Evolutionary conservation across 1,140 invertebrate genomes (phyloP).

Genomic region (Antheraea mylitta): DNA sequence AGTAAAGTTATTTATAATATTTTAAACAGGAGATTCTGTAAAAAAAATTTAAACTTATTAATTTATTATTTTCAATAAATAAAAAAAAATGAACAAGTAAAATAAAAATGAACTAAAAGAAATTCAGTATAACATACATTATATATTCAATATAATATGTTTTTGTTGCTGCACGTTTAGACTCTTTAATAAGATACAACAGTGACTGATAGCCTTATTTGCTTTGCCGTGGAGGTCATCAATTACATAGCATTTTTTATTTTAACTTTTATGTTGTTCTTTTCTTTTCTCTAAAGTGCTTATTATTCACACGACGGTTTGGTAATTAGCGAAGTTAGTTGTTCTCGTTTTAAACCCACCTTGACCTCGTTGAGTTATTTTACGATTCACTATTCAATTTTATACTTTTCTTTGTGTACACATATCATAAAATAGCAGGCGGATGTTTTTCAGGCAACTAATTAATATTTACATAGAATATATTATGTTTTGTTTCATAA

Average conservation of each 20-base stretch:
- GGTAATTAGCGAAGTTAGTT: slow-evolving; percentile 58
- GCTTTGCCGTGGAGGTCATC: too few relatives aligned
- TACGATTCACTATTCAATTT: slow-evolving; percentile 59
- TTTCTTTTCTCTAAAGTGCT: slow-evolving; percentile 22
- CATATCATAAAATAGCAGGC: slow-evolving; percentile 52
- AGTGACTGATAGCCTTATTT: too few relatives aligned
- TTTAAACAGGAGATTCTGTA: too few relatives aligned
- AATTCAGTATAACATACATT: too few relatives aligned
- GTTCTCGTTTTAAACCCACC: slow-evolving; percentile 63
- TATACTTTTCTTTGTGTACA: slow-evolving; percentile 62
- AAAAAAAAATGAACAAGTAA: too few relatives aligned
- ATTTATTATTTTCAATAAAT: too few relatives aligned
- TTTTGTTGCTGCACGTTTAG: too few relatives aligned
- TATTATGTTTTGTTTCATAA: slow-evolving; percentile 1
- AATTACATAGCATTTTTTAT: slow-evolving; percentile 1
- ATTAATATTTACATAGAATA: slow-evolving; percentile 28
- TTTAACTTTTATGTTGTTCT: neutral
- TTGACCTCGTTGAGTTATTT: slow-evolving; percentile 68
- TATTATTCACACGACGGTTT: slow-evolving; percentile 33
- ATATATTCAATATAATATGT: too few relatives aligned
- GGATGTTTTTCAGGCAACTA: slow-evolving; percentile 33
- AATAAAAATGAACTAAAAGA: too few relatives aligned
- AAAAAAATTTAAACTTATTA: too few relatives aligned
- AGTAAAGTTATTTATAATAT: too few relatives aligned
- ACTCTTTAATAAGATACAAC: too few relatives aligned